phyloP scores from a whole-genome alignment of 2,797 vertebrate genomes.

The Intellagama lesueurii region DNA sequence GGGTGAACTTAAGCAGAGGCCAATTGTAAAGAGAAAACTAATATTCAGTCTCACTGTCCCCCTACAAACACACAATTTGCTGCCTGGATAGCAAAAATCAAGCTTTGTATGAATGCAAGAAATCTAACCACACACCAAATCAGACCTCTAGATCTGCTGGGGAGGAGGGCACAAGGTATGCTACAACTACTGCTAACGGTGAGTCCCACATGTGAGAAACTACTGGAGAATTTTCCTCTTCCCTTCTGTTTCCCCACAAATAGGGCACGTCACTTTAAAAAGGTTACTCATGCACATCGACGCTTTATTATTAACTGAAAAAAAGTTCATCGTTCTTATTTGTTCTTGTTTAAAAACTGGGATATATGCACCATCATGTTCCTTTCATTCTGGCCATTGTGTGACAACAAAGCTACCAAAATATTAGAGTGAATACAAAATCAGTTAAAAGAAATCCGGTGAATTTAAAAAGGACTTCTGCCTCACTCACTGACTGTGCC shows the following conservation, averaged over 20 bases:
- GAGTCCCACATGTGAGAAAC: too few species aligned
- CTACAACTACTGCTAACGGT: too few species aligned
- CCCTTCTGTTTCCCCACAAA: too few species aligned
- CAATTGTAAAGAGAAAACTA: slow-evolving; percentile 42
- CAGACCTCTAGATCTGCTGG: neutral
- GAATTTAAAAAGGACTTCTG: neutral
- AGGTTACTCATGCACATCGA: neutral
- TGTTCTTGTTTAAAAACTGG: neutral
- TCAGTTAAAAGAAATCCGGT: neutral
- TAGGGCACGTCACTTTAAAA: too few species aligned
- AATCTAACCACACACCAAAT: neutral
- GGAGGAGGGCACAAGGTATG: too few species aligned
- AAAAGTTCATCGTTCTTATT: neutral
- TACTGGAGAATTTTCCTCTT: too few species aligned
- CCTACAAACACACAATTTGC: neutral
- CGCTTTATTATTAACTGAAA: neutral
- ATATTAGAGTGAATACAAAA: neutral
- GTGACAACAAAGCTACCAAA: neutral
- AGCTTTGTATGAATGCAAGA: neutral
- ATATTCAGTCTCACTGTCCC: slow-evolving; percentile 8
- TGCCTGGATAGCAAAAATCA: neutral
- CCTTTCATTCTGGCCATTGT: neutral
- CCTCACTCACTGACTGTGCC: neutral
- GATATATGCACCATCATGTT: neutral
- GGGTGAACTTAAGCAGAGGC: neutral